A percentile compares a stretch with the other conserved stretches of the same genome.
Conservation (phyloP, 2,113 vertebrate species). For the Pituophis catenifer region DNA sequence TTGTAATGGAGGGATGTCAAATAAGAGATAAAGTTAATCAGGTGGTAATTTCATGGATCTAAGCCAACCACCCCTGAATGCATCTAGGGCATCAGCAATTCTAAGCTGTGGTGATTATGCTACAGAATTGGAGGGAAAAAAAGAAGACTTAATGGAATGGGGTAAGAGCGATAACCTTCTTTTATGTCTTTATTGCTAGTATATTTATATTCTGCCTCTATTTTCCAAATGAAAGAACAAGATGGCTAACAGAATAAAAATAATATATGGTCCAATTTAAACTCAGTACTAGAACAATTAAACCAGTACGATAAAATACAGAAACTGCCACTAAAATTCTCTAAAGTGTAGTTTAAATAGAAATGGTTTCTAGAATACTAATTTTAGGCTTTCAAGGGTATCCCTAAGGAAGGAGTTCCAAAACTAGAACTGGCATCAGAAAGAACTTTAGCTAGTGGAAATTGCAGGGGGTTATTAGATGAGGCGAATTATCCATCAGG, state of each 20-base stretch:
- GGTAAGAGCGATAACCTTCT: neutral
- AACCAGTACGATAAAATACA: conserved; percentile 25
- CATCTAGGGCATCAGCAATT: neutral
- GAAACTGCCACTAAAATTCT: conserved; percentile 23
- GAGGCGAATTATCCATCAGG: neutral
- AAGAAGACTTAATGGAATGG: neutral
- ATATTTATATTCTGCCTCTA: conserved; percentile 3
- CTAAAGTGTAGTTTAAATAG: conserved; percentile 17
- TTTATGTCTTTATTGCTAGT: neutral
- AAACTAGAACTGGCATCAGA: neutral
- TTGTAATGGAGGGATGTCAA: neutral
- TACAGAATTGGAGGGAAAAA: neutral
- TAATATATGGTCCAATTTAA: conserved; percentile 25
- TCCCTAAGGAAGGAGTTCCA: neutral
- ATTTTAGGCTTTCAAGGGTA: neutral
- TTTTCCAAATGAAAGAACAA: conserved; percentile 4
- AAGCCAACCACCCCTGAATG: neutral
- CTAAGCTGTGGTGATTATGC: neutral
- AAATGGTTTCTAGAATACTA: conserved; percentile 9
- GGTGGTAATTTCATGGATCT: neutral
- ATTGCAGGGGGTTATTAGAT: neutral
- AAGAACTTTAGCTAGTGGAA: neutral
- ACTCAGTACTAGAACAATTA: conserved; percentile 19
- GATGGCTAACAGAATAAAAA: conserved; percentile 25
- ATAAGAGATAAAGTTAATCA: neutral